These are phyloP conservation scores for Nycticryphes semicollaris DNA, from an alignment of 2,113 vertebrate species.

Conservation along the genomic window DNA sequence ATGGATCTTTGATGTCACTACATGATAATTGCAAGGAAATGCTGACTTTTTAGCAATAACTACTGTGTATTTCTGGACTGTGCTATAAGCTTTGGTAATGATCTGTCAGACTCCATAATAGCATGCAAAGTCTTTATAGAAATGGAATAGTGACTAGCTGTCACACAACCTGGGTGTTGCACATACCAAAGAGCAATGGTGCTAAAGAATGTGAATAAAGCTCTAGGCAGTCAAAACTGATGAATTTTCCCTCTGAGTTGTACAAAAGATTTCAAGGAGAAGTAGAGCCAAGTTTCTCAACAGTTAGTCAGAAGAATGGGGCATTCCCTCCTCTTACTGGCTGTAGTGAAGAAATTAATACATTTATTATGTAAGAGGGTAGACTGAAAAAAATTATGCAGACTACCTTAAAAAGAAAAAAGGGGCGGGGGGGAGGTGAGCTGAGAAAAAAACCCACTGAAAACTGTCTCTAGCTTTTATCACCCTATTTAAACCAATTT, in stretches of 20 bases:
- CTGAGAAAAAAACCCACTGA: neutral
- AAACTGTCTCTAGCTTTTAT: neutral
- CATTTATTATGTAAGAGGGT: neutral
- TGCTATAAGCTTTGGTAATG: neutral
- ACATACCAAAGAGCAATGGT: neutral
- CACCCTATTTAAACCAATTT: neutral
- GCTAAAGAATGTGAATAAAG: neutral
- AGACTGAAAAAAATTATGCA: neutral
- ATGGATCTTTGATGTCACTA: neutral
- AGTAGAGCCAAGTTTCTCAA: neutral
- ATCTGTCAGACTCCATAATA: neutral
- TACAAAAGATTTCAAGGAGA: neutral
- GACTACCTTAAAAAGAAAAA: neutral
- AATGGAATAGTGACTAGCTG: neutral
- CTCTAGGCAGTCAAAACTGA: neutral
- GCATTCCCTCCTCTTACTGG: neutral
- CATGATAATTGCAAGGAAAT: neutral
- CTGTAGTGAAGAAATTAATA: neutral
- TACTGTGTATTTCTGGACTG: neutral
- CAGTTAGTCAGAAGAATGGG: neutral
- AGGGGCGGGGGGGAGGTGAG: neutral
- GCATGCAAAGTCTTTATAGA: neutral
- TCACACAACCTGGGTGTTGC: neutral
- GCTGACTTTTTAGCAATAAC: neutral
- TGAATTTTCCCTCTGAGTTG: neutral